Evolutionary conservation across 2,113 vertebrate genomes (phyloP), one percentile per base, ranked within the genome.

Genomic region (Phoxinus phoxinus): DNA sequence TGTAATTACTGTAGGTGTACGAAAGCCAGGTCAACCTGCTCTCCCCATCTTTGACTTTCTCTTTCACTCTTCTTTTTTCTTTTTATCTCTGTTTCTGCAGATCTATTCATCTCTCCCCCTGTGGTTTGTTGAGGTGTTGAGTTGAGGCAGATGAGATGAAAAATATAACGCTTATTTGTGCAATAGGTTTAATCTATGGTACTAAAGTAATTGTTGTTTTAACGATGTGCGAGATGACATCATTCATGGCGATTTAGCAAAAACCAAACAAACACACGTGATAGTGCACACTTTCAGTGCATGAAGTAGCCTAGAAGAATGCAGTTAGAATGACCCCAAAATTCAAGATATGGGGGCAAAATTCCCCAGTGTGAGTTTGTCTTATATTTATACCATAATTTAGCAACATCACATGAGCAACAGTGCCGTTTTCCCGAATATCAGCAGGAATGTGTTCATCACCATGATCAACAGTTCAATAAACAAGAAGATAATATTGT

Each of bases 101-200:
- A 41, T 79, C n/a, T 27, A 61, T 80, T 61, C 56, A 80, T 80
- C 13, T 44, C 3, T 41, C 21, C 30, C 56, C 77, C 56, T 80
- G n/a, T 80, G n/a, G 13, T 80, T 63, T 80, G 35, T 61, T 61
- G 56, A 61, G 23, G 23, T 61, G 7, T 41, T 59, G 4, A 79
- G 23, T 41, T 25, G 56, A 73, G 23, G 37, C 23, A 73, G 37
- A 46, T 73, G 3, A 41, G 21, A 37, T 23, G 23, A n/a, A n/a
- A 59, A 8, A 23, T 27, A 9, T 7, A n/a, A 78, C 15, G 11
- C 11, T 37, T 15, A 41, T 44, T 72, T 46, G 37, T 44, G 69
- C 11, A 10, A 72, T 37, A 23, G 4, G 10, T 41, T 72, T 41
- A 23, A 23, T 72, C 23, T 37, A 6, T 19, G 37, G 3, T 44